A percentile compares a stretch with the other conserved stretches of the same genome.
phyloP scores from a whole-genome alignment of 1,140 invertebrate species.

The Delia radicum region DNA sequence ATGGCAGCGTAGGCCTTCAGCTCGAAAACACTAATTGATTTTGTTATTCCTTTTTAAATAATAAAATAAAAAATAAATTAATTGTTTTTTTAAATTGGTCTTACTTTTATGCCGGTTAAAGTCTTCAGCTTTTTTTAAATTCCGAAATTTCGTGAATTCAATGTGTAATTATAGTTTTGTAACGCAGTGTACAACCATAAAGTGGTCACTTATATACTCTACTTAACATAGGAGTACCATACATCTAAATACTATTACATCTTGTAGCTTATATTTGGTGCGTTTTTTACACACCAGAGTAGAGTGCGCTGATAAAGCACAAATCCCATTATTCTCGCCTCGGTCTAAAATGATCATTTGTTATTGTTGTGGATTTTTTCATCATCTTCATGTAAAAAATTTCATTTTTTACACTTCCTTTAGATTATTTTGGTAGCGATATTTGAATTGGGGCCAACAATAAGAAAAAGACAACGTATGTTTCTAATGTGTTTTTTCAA shows the following conservation, averaged over 20 bases:
- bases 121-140: too few species aligned
- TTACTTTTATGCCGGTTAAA: too few species aligned
- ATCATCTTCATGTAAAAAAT: not conserved
- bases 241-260: not conserved
- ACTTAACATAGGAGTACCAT: not conserved
- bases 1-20: too few species aligned
- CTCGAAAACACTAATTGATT: too few species aligned
- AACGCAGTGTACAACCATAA: not conserved
- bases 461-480: not conserved
- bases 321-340: conserved; percentile 18
- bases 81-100: too few species aligned
- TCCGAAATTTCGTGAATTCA: too few species aligned
- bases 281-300: not conserved
- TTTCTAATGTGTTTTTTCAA: conserved; percentile 20
- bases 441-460: not conserved
- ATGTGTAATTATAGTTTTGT: too few species aligned
- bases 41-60: too few species aligned
- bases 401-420: not conserved
- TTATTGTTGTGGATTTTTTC: not conserved
- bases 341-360: conserved; percentile 3
- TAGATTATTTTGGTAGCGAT: not conserved
- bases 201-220: conserved; percentile 14
- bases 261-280: too few species aligned
- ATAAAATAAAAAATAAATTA: too few species aligned
- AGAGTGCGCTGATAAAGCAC: conserved; percentile 9